These are phyloP conservation scores for Macroteleia sp. DNA, from an alignment of 2,888 invertebrate species.

Conservation along the genomic window DNA sequence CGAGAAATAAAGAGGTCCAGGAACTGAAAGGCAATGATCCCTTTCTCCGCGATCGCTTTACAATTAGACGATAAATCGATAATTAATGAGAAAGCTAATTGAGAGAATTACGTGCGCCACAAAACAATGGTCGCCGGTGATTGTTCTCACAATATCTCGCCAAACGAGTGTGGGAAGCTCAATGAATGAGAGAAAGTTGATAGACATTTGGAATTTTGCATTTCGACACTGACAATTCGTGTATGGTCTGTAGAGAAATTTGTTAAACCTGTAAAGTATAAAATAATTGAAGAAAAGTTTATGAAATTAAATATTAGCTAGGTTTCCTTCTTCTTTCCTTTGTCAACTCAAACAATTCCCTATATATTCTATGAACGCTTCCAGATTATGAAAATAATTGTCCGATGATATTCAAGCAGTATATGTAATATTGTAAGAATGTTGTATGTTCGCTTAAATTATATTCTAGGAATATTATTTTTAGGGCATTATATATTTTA, in stretches of 20 bases:
- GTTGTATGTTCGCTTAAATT: no score
- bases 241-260: slow-evolving; percentile 13
- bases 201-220: slow-evolving; percentile 64
- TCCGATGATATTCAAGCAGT: no score
- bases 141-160: slow-evolving; percentile 71
- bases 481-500: no score
- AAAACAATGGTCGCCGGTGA: slow-evolving; percentile 75
- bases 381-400: no score
- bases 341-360: no score
- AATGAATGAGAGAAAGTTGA: slow-evolving; percentile 77
- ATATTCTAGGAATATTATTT: no score
- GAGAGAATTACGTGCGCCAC: slow-evolving; percentile 75
- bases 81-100: slow-evolving; percentile 82
- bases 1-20: slow-evolving; percentile 21
- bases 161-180: slow-evolving; percentile 78
- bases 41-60: slow-evolving; percentile 63
- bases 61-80: slow-evolving; percentile 81
- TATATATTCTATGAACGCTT: no score
- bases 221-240: slow-evolving; percentile 52
- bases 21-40: slow-evolving; percentile 55
- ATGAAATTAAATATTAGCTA: no score
- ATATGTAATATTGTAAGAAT: no score
- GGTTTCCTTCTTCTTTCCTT: no score
- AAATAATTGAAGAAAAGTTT: no score
- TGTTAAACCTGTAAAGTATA: no score